Percentiles rank a stretch among this genome's conserved stretches.
phyloP scores from a whole-genome alignment of 2,113 vertebrate genomes.

The Mobula hypostoma region DNA sequence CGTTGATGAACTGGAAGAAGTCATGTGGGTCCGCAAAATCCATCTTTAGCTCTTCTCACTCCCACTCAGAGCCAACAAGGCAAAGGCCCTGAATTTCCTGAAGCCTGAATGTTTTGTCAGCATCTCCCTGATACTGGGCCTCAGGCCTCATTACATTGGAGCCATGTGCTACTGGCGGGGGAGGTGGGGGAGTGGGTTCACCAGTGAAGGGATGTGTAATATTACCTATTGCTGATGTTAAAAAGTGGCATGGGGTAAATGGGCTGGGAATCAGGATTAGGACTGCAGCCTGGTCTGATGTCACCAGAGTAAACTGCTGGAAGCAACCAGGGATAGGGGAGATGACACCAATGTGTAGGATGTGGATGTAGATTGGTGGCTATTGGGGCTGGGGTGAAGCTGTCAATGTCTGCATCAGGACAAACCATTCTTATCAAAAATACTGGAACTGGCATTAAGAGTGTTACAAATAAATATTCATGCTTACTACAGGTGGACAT shows the following conservation, averaged over 20 bases:
- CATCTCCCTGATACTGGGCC: not conserved
- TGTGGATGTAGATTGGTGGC: not conserved
- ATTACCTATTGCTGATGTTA: not conserved
- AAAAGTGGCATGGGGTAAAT: not conserved
- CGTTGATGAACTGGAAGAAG: too few relatives aligned
- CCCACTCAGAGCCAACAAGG: too few relatives aligned
- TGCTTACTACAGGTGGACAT: too few relatives aligned
- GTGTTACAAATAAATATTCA: too few relatives aligned
- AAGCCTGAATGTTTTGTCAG: not conserved
- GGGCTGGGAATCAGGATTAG: not conserved
- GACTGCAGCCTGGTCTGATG: too few relatives aligned
- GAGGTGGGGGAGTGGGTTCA: too few relatives aligned
- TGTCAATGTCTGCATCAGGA: not conserved
- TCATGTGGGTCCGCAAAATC: too few relatives aligned
- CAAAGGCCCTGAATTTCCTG: not conserved
- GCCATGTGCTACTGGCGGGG: not conserved
- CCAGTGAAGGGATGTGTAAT: not conserved
- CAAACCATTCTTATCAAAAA: not conserved
- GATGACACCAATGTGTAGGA: too few relatives aligned
- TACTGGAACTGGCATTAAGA: too few relatives aligned
- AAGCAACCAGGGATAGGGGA: too few relatives aligned
- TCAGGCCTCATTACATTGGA: not conserved
- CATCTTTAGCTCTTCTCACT: too few relatives aligned
- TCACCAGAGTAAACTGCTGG: not conserved
- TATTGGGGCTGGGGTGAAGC: not conserved